A percentile compares a stretch with the other conserved stretches of the same genome.
These are phyloP conservation scores for Tetragonula carbonaria DNA, from an alignment of 2,888 invertebrate genomes.

Conservation along the genomic window DNA sequence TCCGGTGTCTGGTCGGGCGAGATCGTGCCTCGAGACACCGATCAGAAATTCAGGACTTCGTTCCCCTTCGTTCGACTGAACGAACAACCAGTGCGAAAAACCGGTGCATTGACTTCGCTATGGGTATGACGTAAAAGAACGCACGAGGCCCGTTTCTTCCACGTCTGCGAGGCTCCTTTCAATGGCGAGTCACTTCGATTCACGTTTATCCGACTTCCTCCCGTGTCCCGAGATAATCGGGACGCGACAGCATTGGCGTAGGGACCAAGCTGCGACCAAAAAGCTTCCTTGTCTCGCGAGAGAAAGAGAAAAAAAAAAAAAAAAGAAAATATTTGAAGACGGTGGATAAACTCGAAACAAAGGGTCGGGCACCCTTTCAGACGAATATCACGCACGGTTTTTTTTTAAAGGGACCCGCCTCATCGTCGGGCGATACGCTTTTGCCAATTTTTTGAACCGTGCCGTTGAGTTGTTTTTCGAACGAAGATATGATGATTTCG, in stretches of 20 bases:
- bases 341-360: constrained; percentile 21
- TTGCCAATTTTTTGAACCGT: not conserved
- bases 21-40: not conserved
- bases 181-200: constrained; percentile 72
- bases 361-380: constrained; percentile 37
- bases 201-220: constrained; percentile 70
- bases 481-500: too few relatives aligned
- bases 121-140: constrained; percentile 63
- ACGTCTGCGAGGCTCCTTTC: constrained; percentile 60
- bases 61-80: not conserved
- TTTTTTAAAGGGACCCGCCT: constrained; percentile 21
- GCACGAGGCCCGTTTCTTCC: constrained; percentile 52
- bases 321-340: constrained; percentile 1
- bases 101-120: constrained; percentile 65
- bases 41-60: constrained; percentile 56
- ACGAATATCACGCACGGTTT: not conserved
- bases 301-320: too few relatives aligned
- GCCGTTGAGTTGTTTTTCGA: not conserved
- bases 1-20: constrained; percentile 21
- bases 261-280: constrained; percentile 8
- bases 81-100: constrained; percentile 47
- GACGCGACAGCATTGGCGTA: constrained; percentile 51
- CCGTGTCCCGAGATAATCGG: constrained; percentile 20
- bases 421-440: too few relatives aligned
- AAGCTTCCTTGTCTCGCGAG: constrained; percentile 27